Percentiles rank a stretch among this genome's conserved stretches.
Conservation (phyloP, 2,113 vertebrate genomes). For the Scophthalmus maximus region DNA sequence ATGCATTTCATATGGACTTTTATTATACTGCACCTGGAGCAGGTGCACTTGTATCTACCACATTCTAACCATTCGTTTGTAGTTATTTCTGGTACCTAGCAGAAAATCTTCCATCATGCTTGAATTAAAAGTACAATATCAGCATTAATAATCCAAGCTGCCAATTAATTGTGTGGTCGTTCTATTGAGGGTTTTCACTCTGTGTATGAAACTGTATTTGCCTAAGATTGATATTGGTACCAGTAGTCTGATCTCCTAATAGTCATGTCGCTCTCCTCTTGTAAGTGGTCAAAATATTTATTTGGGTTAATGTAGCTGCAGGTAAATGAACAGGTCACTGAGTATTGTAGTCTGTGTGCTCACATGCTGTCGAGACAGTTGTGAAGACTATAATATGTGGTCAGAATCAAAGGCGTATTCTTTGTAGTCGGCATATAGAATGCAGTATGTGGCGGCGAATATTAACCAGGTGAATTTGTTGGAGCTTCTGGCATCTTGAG, state of each 20-base stretch:
- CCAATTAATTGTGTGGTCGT: no score
- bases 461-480: slow-evolving; percentile 33
- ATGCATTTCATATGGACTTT: no score
- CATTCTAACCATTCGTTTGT: no score
- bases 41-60: no score
- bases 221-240: not conserved
- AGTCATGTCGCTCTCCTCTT: no score
- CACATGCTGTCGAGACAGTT: no score
- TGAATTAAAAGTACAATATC: not conserved
- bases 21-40: no score
- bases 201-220: not conserved
- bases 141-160: no score
- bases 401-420: not conserved
- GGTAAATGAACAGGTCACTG: not conserved
- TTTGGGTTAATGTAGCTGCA: not conserved
- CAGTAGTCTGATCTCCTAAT: no score
- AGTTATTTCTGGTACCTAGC: not conserved
- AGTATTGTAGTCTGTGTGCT: not conserved
- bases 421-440: not conserved
- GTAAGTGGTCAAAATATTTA: not conserved
- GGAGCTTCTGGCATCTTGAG: slow-evolving; percentile 17
- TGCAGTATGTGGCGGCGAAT: slow-evolving; percentile 34
- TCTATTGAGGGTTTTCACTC: not conserved
- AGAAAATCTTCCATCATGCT: not conserved
- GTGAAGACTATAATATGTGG: not conserved